Evolutionary conservation across 1,140 invertebrate genomes (phyloP).

Genomic region (Papilio aristodemus): DNA sequence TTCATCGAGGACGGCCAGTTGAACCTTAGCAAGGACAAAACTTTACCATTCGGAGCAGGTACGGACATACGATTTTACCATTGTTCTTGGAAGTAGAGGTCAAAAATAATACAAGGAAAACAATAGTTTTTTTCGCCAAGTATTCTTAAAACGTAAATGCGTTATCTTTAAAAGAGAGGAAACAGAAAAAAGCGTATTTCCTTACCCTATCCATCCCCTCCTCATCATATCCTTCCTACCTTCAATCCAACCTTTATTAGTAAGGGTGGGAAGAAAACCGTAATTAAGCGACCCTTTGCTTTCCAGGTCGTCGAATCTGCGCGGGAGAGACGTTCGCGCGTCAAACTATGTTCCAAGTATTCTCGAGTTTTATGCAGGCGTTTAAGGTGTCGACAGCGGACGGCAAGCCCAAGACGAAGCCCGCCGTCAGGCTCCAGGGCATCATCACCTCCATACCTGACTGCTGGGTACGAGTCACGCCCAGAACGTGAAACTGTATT

Average conservation of each 20-base stretch:
- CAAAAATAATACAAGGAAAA: no score
- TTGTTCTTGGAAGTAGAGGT: no score
- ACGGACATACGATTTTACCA: no score
- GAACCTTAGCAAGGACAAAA: conserved; percentile 60
- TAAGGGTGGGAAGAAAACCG: no score
- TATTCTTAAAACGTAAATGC: no score
- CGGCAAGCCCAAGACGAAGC: conserved; percentile 52
- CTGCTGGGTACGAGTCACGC: conserved; percentile 61
- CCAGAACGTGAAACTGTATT: no score
- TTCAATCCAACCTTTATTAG: no score
- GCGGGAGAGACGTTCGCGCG: conserved; percentile 87
- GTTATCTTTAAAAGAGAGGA: no score
- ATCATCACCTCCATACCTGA: conserved; percentile 67
- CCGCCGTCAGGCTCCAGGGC: conserved; percentile 55
- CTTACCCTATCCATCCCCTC: no score
- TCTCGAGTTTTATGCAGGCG: conserved; percentile 83
- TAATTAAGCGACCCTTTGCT: no score
- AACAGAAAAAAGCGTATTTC: no score
- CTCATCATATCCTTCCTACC: conserved; percentile 31
- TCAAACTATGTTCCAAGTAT: conserved; percentile 84
- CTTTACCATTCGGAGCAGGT: conserved; percentile 83
- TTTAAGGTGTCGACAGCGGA: conserved; percentile 77
- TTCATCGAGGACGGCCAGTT: conserved; percentile 75
- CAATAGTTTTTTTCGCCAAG: no score
- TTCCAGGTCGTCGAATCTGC: conserved; percentile 85